Percentiles rank a stretch among this genome's conserved stretches.
Evolutionary conservation across 2,888 invertebrate genomes (phyloP).

Genomic region (Candidula unifasciata): DNA sequence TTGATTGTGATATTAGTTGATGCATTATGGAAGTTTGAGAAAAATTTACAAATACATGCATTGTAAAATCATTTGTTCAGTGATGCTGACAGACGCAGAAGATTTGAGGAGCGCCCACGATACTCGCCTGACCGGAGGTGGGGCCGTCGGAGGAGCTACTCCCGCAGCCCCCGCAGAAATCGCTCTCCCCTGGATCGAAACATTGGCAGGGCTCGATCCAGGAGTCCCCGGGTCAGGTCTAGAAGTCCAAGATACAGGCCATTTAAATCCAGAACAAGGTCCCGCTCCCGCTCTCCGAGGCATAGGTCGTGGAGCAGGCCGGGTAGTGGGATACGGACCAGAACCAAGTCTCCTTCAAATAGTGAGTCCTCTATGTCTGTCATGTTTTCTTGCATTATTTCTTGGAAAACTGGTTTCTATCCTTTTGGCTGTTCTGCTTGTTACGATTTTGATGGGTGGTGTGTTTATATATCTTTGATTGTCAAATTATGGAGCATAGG

Average conservation of each 20-base stretch:
- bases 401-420: too few species aligned
- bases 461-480: too few species aligned
- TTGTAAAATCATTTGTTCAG: background rate
- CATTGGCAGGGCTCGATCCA: slow-evolving; percentile 52
- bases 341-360: slow-evolving; percentile 40
- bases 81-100: slow-evolving; percentile 49
- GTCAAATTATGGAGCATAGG: too few species aligned
- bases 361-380: slow-evolving; percentile 25
- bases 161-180: slow-evolving; percentile 67
- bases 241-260: slow-evolving; percentile 63
- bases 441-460: too few species aligned
- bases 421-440: too few species aligned
- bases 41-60: too few species aligned
- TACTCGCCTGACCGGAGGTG: slow-evolving; percentile 57
- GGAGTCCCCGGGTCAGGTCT: slow-evolving; percentile 57
- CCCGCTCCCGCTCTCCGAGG: slow-evolving; percentile 56
- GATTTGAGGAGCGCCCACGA: slow-evolving; percentile 51
- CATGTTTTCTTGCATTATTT: background rate
- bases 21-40: too few species aligned
- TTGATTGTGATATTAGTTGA: too few species aligned
- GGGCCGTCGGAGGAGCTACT: slow-evolving; percentile 65
- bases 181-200: slow-evolving; percentile 52
- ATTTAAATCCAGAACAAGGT: slow-evolving; percentile 63
- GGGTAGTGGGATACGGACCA: slow-evolving; percentile 20
- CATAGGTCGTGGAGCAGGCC: slow-evolving; percentile 52